A percentile compares a stretch with the other conserved stretches of the same genome.
phyloP scores from a whole-genome alignment of 2,888 invertebrate genomes.

The Baronia brevicornis region DNA sequence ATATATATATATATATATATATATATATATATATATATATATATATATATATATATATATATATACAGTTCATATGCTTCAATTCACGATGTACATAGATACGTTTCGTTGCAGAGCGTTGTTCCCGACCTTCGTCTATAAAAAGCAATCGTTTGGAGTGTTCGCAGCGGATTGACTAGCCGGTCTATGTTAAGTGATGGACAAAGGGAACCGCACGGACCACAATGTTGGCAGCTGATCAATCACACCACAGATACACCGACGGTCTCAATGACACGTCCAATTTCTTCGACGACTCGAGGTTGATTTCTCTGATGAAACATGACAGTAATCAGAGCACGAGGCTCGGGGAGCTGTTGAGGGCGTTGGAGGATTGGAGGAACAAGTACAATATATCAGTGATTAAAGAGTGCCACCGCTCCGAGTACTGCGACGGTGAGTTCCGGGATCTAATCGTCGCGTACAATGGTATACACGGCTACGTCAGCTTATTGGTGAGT shows the following conservation, averaged over 20 bases:
- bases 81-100: no score
- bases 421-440: constrained; percentile 76
- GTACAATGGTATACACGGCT: constrained; percentile 86
- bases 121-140: no score
- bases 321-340: constrained; percentile 34
- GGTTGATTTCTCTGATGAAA: constrained; percentile 48
- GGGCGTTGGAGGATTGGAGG: constrained; percentile 49
- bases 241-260: constrained; percentile 30
- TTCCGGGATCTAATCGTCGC: constrained; percentile 75
- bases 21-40: no score
- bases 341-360: constrained; percentile 50
- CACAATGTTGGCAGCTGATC: constrained; percentile 55
- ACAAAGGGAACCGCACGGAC: constrained; percentile 29
- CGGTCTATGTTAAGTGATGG: constrained; percentile 59
- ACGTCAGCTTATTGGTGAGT: constrained; percentile 85
- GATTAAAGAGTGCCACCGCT: constrained; percentile 51
- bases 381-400: constrained; percentile 50
- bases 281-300: constrained; percentile 47
- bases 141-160: no score
- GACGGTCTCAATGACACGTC: constrained; percentile 32
- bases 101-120: no score
- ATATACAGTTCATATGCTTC: no score
- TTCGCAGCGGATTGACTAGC: no score
- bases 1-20: no score
- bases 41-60: no score